A percentile compares a stretch with the other conserved stretches of the same genome.
phyloP scores from a whole-genome alignment of 1,140 invertebrate species.

The Pomacea maculata region DNA sequence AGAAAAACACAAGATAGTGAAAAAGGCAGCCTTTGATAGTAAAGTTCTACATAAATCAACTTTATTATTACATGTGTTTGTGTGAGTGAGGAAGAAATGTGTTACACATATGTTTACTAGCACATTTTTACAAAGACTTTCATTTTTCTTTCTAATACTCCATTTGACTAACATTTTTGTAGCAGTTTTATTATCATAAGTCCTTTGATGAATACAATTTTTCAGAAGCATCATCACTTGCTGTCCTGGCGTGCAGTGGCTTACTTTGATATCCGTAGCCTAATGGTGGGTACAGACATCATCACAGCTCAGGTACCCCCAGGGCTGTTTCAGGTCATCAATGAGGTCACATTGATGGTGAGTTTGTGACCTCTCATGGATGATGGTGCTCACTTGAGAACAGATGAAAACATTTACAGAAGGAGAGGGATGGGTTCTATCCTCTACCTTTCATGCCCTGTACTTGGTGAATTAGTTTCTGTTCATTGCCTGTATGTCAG shows the following conservation, averaged over 20 bases:
- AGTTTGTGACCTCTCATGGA: not conserved
- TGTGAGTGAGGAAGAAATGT: not conserved
- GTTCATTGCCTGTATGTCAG: no score
- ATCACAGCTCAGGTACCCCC: constrained; percentile 17
- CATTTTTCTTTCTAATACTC: not conserved
- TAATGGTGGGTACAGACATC: constrained; percentile 22
- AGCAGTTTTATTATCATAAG: no score
- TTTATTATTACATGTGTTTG: not conserved
- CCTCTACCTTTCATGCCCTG: not conserved
- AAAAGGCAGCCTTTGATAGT: not conserved
- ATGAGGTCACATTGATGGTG: constrained; percentile 19
- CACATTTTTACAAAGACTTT: not conserved
- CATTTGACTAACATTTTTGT: not conserved
- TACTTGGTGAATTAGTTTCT: not conserved
- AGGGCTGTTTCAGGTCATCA: constrained; percentile 26
- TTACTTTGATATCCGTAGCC: constrained; percentile 32
- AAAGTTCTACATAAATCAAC: not conserved
- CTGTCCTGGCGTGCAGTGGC: constrained; percentile 28
- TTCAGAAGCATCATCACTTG: constrained; percentile 25
- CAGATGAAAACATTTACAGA: not conserved
- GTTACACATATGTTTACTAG: not conserved
- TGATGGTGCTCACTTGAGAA: not conserved
- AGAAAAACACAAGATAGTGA: not conserved
- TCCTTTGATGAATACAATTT: not conserved
- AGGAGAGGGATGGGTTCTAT: not conserved